Conservation (phyloP, 2,888 invertebrate species). For the Amorpha juglandis region DNA sequence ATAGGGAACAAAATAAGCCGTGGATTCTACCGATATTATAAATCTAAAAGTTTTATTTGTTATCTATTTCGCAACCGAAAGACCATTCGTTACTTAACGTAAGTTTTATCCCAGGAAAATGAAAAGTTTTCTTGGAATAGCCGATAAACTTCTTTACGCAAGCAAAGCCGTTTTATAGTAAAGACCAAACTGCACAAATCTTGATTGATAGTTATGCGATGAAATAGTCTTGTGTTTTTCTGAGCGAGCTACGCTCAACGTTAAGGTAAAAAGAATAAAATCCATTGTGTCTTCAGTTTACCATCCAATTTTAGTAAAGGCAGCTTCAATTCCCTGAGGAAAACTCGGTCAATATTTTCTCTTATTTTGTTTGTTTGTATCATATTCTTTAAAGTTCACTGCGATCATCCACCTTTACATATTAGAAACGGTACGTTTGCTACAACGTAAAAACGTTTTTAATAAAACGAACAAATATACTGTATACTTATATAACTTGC, state of each 20-base stretch:
- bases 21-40: neutral
- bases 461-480: neutral
- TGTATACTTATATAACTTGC: neutral
- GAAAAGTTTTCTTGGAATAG: slow-evolving; percentile 2
- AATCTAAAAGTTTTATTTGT: slow-evolving; percentile 7
- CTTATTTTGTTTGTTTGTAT: slow-evolving; percentile 61
- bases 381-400: slow-evolving; percentile 51
- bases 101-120: slow-evolving; percentile 12
- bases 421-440: slow-evolving; percentile 31
- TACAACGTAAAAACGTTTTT: slow-evolving; percentile 6
- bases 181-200: slow-evolving; percentile 46
- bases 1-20: neutral
- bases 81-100: neutral
- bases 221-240: slow-evolving; percentile 41
- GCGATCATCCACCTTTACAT: slow-evolving; percentile 42
- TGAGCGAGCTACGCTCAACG: neutral
- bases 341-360: slow-evolving; percentile 69
- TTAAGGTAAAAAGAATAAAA: slow-evolving; percentile 58
- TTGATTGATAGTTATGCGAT: slow-evolving; percentile 56
- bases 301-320: slow-evolving; percentile 69
- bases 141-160: slow-evolving; percentile 8
- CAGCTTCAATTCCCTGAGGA: slow-evolving; percentile 69
- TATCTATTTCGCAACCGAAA: neutral
- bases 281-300: slow-evolving; percentile 66
- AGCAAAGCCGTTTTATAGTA: slow-evolving; percentile 31